Evolutionary conservation across 2,113 vertebrate species (phyloP), one percentile per base, ranked within the genome.

Genomic region (Tupaia chinensis): DNA sequence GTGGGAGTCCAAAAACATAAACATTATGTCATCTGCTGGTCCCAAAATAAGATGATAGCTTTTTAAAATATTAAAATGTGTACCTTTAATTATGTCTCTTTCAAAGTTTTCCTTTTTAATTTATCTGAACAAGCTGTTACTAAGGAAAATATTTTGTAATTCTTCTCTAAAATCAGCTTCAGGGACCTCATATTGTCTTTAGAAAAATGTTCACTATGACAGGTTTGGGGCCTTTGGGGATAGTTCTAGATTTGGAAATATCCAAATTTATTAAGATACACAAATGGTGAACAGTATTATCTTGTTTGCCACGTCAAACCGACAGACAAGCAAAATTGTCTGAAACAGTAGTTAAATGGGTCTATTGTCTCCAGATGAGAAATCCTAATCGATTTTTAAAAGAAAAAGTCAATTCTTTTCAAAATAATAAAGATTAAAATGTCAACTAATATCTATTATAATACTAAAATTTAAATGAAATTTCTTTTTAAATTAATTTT

Each of bases 61-160:
- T 80, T 81, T 1, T 14, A 93, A 95, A 93, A 15, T 79, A 82
- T 68, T 74, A 78, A 60, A 95, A 76, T 20, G 56, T 89, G 27
- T 32, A 65, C 9, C 76, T 81, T 91, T 15, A 89, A 53, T 2
- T 93, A 17, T 77, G 9, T 69, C 16, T 6, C 8, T 87, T 91
- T 93, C 10, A 84, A 87, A 81, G 1, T 32, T 68, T 70, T 89
- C 20, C 16, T 14, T 56, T 2, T 88, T 93, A 84, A 63, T 76
- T 87, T 73, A 83, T 96, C 32, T 84, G 44, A 91, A 79, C 19
- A 77, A 53, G 9, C 34, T 56, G 25, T 5, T 3, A 44, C 23
- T 44, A 69, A 29, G 7, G n/a, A 94, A 88, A 88, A 54, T 85
- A 93, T 82, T 87, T 95, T 84, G 44, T 32, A 90, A 87, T 87